A percentile compares a stretch with the other conserved stretches of the same genome.
Conservation (phyloP, 2,888 invertebrate species). For the Erebia ligea region DNA sequence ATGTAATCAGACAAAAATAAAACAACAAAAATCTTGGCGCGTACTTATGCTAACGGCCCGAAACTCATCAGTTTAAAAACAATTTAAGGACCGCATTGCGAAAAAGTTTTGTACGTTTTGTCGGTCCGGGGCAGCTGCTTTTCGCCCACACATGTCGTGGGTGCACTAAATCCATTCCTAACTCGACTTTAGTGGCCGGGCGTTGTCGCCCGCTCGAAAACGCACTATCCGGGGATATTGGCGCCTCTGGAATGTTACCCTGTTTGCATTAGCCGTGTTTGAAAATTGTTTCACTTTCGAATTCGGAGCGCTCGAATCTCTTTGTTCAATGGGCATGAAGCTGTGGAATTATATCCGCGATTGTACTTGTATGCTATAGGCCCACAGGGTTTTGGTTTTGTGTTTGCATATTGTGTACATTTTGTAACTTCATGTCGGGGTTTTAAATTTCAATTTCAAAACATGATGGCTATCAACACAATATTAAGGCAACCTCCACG, state of each 20-base stretch:
- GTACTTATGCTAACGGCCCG: conserved; percentile 36
- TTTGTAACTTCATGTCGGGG: not conserved
- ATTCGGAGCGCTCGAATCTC: conserved; percentile 42
- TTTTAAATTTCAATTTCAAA: not conserved
- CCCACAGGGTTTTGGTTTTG: conserved; percentile 16
- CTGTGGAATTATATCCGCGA: conserved; percentile 26
- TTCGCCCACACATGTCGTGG: conserved; percentile 68
- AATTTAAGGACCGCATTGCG: conserved; percentile 76
- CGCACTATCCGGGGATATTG: conserved; percentile 57
- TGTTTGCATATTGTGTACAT: not conserved
- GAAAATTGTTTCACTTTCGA: conserved; percentile 45
- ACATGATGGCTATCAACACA: not conserved
- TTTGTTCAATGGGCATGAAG: conserved; percentile 33
- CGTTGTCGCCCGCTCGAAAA: conserved; percentile 52
- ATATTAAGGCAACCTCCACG: no score
- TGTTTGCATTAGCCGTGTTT: conserved; percentile 46
- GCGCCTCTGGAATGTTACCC: conserved; percentile 45
- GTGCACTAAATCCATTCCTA: conserved; percentile 72
- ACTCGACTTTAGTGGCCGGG: conserved; percentile 66
- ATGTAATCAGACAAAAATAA: conserved; percentile 20
- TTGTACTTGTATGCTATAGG: conserved; percentile 17
- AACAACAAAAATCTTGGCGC: conserved; percentile 26
- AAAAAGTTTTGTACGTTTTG: conserved; percentile 64
- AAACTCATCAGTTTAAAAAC: conserved; percentile 42
- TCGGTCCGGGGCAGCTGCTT: conserved; percentile 49